Evolutionary conservation across 1,140 invertebrate genomes (phyloP).

Genomic region (Zaprionus lachaisei): DNA sequence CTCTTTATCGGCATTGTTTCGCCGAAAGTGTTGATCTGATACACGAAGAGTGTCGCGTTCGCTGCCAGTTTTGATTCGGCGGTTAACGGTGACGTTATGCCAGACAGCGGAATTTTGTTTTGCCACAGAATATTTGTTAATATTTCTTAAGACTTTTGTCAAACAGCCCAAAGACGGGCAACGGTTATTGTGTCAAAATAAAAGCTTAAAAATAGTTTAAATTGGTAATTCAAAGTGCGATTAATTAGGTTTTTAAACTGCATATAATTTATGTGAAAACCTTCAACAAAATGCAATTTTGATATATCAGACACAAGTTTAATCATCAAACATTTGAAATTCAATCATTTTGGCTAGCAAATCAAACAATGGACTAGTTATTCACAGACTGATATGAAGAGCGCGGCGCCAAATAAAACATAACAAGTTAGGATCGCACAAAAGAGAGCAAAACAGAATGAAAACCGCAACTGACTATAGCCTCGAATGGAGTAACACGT

Average conservation of each 20-base stretch:
- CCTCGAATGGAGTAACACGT: background rate
- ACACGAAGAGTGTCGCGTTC: background rate
- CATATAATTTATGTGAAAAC: no score
- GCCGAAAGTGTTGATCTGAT: background rate
- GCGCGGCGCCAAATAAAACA: background rate
- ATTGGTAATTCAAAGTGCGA: background rate
- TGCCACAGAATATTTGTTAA: background rate
- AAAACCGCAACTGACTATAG: background rate
- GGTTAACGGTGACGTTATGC: conserved; percentile 4
- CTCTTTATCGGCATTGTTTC: background rate
- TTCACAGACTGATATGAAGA: background rate
- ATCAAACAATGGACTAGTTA: background rate
- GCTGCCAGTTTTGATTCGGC: conserved; percentile 7
- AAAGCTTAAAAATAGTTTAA: background rate
- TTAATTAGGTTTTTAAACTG: background rate
- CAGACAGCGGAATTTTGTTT: background rate
- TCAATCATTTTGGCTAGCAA: background rate
- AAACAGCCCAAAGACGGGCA: background rate
- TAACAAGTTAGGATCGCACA: background rate
- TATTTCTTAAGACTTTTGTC: background rate
- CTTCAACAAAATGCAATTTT: background rate
- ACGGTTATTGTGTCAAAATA: background rate
- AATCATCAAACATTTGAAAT: background rate
- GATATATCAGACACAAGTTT: background rate
- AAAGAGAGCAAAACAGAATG: background rate